phyloP scores from a whole-genome alignment of 2,113 vertebrate species.

The Naja naja region DNA sequence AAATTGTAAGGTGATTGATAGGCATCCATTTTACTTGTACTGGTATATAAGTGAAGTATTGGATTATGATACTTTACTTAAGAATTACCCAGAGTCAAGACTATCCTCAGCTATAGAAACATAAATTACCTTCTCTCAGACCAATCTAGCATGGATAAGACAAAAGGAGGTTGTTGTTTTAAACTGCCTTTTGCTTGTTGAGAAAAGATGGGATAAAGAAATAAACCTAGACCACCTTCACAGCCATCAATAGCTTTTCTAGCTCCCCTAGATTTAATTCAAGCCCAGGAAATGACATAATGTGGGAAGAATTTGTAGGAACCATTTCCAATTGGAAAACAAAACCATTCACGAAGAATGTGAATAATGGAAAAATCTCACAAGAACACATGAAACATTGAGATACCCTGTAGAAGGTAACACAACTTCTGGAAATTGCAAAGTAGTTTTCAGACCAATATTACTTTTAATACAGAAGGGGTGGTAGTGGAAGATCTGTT shows the following conservation, averaged over 20 bases:
- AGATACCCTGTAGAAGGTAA: background rate
- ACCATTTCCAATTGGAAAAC: background rate
- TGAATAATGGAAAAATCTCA: background rate
- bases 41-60: background rate
- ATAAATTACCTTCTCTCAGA: background rate
- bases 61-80: background rate
- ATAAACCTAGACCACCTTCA: background rate
- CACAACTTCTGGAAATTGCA: background rate
- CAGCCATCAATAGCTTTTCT: background rate
- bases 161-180: background rate
- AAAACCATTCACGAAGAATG: background rate
- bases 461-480: constrained; percentile 10
- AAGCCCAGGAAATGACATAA: background rate
- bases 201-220: background rate
- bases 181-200: background rate
- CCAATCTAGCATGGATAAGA: background rate
- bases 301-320: background rate
- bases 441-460: background rate
- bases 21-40: background rate
- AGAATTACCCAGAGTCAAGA: background rate
- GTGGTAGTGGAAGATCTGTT: background rate
- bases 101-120: background rate
- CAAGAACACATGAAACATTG: background rate
- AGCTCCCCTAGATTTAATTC: background rate
- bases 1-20: background rate